Percentiles rank a stretch among this genome's conserved stretches.
Conservation (phyloP, 2,113 vertebrate species). For the Cottus gobio region DNA sequence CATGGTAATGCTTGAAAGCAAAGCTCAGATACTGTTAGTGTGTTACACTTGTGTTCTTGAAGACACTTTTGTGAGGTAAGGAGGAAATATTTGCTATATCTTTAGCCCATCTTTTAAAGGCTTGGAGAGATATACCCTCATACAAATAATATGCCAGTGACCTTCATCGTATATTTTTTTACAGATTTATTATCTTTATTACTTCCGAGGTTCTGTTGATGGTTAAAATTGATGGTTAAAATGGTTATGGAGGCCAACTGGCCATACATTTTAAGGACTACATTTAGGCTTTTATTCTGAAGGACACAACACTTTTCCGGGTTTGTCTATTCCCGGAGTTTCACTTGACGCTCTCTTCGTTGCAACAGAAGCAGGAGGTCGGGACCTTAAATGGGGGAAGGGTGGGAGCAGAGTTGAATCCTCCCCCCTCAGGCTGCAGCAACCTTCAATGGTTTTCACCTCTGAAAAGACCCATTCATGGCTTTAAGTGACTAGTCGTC, state of each 20-base stretch:
- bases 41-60: neutral
- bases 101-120: neutral
- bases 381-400: slow-evolving; percentile 65
- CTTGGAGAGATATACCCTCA: neutral
- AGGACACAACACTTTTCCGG: neutral
- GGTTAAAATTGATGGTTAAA: no score
- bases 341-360: slow-evolving; percentile 6
- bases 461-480: slow-evolving; percentile 74
- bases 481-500: slow-evolving; percentile 48
- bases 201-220: neutral
- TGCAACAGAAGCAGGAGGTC: slow-evolving; percentile 39
- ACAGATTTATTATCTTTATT: neutral
- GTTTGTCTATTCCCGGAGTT: rapidly evolving
- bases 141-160: neutral
- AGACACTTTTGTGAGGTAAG: neutral
- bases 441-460: slow-evolving; percentile 56
- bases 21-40: neutral
- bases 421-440: slow-evolving; percentile 23
- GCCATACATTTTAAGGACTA: no score
- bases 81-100: neutral
- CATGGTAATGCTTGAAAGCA: neutral
- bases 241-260: no score
- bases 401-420: slow-evolving; percentile 61
- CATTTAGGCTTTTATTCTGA: slow-evolving; percentile 42
- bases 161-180: neutral